Conservation (phyloP, 2,113 vertebrate genomes). For the Axis porcinus region DNA sequence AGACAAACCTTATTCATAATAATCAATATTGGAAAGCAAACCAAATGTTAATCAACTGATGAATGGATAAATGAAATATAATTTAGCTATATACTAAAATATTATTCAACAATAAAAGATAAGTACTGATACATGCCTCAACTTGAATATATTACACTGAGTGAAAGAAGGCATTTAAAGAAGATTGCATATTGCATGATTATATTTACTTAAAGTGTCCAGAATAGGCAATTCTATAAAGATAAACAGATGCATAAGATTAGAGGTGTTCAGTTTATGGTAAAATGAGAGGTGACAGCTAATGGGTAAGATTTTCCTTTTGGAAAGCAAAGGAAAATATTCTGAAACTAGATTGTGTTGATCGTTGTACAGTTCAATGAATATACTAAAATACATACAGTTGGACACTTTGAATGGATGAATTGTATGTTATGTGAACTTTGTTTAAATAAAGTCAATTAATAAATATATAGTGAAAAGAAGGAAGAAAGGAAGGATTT, state of each 20-base stretch:
- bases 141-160: neutral
- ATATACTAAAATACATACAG: neutral
- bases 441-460: neutral
- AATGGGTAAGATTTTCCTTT: neutral
- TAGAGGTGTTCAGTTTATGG: neutral
- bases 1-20: neutral
- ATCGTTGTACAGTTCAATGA: neutral
- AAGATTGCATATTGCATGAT: neutral
- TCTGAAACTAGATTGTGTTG: neutral
- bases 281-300: neutral
- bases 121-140: neutral
- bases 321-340: neutral
- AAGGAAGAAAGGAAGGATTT: neutral
- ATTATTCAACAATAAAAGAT: neutral
- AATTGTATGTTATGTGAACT: neutral
- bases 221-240: neutral
- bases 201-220: neutral
- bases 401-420: neutral
- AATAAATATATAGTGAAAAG: neutral
- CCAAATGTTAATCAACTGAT: neutral
- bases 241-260: neutral
- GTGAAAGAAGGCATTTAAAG: neutral
- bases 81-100: neutral
- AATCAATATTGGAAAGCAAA: neutral
- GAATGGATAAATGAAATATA: neutral